Evolutionary conservation across 2,888 invertebrate species (phyloP).

Genomic region (Tenthredo amoena): DNA sequence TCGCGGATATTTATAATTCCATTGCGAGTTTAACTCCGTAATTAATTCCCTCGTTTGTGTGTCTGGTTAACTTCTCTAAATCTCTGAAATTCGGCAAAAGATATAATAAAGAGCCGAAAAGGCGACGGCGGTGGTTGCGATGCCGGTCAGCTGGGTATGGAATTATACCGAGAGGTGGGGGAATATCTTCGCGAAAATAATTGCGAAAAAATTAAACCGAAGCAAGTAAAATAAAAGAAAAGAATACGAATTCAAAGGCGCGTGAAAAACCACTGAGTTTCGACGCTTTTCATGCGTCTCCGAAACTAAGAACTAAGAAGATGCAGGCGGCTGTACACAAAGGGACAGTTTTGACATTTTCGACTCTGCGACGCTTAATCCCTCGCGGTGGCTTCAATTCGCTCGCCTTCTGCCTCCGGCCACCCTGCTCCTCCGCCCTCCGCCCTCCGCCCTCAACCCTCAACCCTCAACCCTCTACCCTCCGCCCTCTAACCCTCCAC

Average conservation of each 20-base stretch:
- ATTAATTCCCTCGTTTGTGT: background rate
- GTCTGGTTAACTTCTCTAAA: background rate
- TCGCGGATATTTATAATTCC: background rate
- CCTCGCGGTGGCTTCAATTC: conserved; percentile 52
- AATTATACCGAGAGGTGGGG: background rate
- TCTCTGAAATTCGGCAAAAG: background rate
- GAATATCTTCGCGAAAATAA: background rate
- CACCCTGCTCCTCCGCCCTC: background rate
- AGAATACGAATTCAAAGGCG: background rate
- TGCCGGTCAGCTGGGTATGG: background rate
- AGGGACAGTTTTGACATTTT: conserved; percentile 36
- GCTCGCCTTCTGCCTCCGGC: conserved; percentile 52
- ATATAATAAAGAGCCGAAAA: background rate
- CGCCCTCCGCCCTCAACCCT: background rate
- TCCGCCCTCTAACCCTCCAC: conserved; percentile 63
- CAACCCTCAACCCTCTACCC: background rate
- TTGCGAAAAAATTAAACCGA: background rate
- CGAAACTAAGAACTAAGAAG: background rate
- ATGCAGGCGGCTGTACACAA: conserved; percentile 21
- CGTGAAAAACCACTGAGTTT: background rate
- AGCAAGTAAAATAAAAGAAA: background rate
- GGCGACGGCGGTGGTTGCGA: background rate
- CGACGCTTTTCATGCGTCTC: conserved; percentile 5
- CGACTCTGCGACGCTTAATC: conserved; percentile 42
- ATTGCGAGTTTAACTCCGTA: background rate